These are phyloP conservation scores for Chymomyza fuscimana DNA, from an alignment of 2,888 invertebrate genomes.

Conservation along the genomic window DNA sequence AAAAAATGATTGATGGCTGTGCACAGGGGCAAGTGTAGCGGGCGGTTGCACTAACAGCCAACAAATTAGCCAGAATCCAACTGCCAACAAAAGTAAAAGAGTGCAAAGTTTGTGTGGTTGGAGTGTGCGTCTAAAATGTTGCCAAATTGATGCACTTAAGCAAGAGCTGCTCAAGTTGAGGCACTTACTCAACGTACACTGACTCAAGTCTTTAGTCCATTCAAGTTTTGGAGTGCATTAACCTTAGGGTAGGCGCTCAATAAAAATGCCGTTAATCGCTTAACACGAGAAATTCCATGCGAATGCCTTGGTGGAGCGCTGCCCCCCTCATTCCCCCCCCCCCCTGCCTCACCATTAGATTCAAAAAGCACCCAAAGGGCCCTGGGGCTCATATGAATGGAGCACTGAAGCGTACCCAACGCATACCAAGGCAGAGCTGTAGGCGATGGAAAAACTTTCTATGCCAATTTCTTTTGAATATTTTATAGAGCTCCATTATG, in stretches of 20 bases:
- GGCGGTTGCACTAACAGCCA: neutral
- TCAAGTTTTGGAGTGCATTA: slow-evolving; percentile 63
- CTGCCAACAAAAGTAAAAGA: neutral
- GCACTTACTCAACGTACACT: neutral
- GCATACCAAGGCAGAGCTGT: neutral
- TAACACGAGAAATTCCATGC: slow-evolving; percentile 48
- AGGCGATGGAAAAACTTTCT: slow-evolving; percentile 46
- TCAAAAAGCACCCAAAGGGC: slow-evolving; percentile 3
- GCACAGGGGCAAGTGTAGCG: neutral
- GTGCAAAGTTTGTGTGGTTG: neutral
- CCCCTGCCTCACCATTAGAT: neutral
- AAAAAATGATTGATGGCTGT: slow-evolving; percentile 67
- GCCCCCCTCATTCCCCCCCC: neutral
- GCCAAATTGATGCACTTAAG: slow-evolving; percentile 39
- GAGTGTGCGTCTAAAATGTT: slow-evolving; percentile 41
- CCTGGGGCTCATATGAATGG: slow-evolving; percentile 21
- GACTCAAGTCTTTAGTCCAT: slow-evolving; percentile 8
- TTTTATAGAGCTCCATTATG: slow-evolving; percentile 75
- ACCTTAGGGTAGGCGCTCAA: slow-evolving; percentile 49
- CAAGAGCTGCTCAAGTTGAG: slow-evolving; percentile 27
- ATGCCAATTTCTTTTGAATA: slow-evolving; percentile 76
- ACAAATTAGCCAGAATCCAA: slow-evolving; percentile 23
- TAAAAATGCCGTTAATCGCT: slow-evolving; percentile 61
- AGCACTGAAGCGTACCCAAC: neutral
- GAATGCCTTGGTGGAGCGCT: slow-evolving; percentile 17